Evolutionary conservation across 2,888 invertebrate species (phyloP).

Genomic region (Agrenia bidenticulata): DNA sequence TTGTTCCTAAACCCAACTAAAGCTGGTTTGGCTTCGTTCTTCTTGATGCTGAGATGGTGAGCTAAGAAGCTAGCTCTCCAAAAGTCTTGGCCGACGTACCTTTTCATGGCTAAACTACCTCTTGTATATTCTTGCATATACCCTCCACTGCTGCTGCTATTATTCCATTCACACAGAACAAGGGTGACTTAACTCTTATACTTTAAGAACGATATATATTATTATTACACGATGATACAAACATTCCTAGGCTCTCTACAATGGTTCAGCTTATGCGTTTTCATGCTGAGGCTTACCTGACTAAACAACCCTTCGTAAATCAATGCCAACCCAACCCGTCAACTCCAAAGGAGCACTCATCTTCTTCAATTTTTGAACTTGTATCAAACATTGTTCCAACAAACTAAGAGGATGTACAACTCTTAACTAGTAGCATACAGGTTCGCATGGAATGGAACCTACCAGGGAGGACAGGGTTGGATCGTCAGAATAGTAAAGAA

Average conservation of each 20-base stretch:
- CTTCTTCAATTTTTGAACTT: conserved; percentile 4
- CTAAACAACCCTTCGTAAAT: conserved; percentile 14
- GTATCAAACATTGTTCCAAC: conserved; percentile 1
- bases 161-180: conserved; percentile 8
- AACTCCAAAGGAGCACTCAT: conserved; percentile 7
- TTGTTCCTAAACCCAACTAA: neutral
- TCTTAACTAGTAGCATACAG: too few relatives aligned
- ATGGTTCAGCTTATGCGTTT: neutral
- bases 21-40: neutral
- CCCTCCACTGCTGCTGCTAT: too few relatives aligned
- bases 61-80: too few relatives aligned
- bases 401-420: neutral
- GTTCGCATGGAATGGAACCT: too few relatives aligned
- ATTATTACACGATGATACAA: neutral
- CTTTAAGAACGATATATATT: neutral
- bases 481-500: too few relatives aligned
- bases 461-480: conserved; percentile 3
- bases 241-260: neutral
- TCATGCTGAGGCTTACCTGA: conserved; percentile 17
- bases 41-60: too few relatives aligned
- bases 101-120: too few relatives aligned
- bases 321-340: conserved; percentile 14
- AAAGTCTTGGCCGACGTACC: too few relatives aligned
- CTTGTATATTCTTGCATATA: too few relatives aligned
- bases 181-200: conserved; percentile 3